phyloP scores from a whole-genome alignment of 2,888 invertebrate genomes.

The Hypsopygia costalis region DNA sequence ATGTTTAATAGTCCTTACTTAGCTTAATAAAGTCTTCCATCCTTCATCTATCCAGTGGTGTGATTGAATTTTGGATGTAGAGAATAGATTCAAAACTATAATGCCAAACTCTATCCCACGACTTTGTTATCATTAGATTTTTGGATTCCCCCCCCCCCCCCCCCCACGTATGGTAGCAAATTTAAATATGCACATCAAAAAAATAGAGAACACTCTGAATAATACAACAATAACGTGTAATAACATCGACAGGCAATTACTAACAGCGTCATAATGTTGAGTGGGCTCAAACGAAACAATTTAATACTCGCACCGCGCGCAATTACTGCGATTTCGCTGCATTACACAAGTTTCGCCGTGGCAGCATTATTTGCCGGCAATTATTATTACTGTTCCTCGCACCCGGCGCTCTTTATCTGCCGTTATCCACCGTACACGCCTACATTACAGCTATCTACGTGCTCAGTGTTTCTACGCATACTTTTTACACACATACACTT shows the following conservation, averaged over 20 bases:
- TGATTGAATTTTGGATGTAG: too few relatives aligned
- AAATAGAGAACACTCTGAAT: too few relatives aligned
- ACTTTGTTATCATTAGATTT: too few relatives aligned
- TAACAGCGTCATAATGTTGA: slow-evolving; percentile 1
- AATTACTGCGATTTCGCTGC: slow-evolving; percentile 28
- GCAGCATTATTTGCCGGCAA: slow-evolving; percentile 20
- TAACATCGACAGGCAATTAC: slow-evolving; percentile 4
- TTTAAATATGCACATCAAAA: too few relatives aligned
- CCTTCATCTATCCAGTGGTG: too few relatives aligned
- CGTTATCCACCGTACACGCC: slow-evolving; percentile 9
- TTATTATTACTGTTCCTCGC: slow-evolving; percentile 24
- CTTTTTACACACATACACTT: background rate
- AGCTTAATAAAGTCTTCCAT: too few relatives aligned
- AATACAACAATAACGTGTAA: too few relatives aligned
- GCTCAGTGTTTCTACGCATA: background rate
- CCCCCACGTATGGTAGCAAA: too few relatives aligned
- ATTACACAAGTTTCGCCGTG: slow-evolving; percentile 23
- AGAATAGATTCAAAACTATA: too few relatives aligned
- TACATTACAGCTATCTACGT: slow-evolving; percentile 6
- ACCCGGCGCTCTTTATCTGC: slow-evolving; percentile 18
- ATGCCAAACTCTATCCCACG: too few relatives aligned
- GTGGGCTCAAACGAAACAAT: slow-evolving; percentile 19
- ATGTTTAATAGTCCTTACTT: too few relatives aligned
- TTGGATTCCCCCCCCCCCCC: too few relatives aligned
- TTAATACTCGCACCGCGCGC: slow-evolving; percentile 21